Base-by-base conservation (phyloP, 2,797 vertebrate genomes). In the Sylvilagus floridanus region DNA sequence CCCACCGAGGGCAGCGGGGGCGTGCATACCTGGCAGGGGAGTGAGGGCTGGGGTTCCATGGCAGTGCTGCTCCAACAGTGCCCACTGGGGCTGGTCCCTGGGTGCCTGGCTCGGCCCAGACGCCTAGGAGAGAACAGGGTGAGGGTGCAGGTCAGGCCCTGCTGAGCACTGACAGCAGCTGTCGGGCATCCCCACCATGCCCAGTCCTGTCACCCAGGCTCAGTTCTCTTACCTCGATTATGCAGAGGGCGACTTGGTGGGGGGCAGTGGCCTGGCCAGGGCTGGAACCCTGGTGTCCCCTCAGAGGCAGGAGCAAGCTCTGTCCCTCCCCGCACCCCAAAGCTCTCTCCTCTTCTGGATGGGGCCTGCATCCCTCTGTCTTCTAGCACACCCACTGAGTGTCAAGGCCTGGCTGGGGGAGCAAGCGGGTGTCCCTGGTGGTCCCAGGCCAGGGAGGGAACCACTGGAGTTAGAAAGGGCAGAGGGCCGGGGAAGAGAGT, bases 61-160 rank as follows among this genome's bases (percentile, higher is more conserved):
- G 68, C 96, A 97, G 83, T 88, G 52, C n/a, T 50, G 93, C 10
- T 96, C 77, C 95, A 97, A 86, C 60, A 94, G 78, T 7, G 69
- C 30, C 96, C 90, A 79, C 57, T 72, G 50, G 42, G 65, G 66
- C 83, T 95, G 96, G 37, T 93, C 89, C 93, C 81, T 57, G 52
- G 84, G 62, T 0, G 0, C 90, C 52, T 66, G 87, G 89, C 63
- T 71, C 1, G n/a, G 42, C 47, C 62, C 30, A 1, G 86, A 86
- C 62, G 81, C 97, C 96, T 97, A 62, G 84, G 77, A 35, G 32
- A 85, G 7, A 88, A 65, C 79, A 93, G 57, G 54, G 42, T 3
- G 14, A 11, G 50, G 52, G 71, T 78, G 79, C 82, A 89, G 85
- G 81, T 78, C 37, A 78, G 73, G 81, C 16, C 52, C 47, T 28